phyloP scores from a whole-genome alignment of 2,113 vertebrate genomes.

The Macquaria ambigua region DNA sequence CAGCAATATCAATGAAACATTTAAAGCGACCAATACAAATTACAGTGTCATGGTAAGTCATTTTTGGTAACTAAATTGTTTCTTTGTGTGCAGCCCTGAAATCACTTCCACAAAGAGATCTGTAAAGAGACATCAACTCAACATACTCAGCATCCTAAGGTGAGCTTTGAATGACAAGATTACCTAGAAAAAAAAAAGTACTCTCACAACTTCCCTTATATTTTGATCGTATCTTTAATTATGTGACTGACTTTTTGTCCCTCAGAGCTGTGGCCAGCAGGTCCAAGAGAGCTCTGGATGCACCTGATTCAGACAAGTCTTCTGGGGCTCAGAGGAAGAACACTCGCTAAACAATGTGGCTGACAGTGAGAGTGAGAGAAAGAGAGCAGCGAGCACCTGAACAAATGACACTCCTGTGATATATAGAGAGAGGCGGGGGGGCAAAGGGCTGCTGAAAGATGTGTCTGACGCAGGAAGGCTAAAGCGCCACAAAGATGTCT shows the following conservation, averaged over 20 bases:
- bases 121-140: slow-evolving; percentile 23
- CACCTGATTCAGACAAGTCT: slow-evolving; percentile 7
- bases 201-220: neutral
- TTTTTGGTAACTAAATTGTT: slow-evolving; percentile 26
- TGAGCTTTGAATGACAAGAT: slow-evolving; percentile 44
- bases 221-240: neutral
- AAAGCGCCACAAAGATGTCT: slow-evolving; percentile 23
- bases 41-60: neutral
- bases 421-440: slow-evolving; percentile 3
- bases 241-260: neutral
- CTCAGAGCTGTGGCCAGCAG: slow-evolving; percentile 47
- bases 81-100: slow-evolving; percentile 47
- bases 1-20: slow-evolving; percentile 24
- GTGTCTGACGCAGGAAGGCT: slow-evolving; percentile 29
- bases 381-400: slow-evolving; percentile 72
- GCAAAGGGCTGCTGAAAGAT: slow-evolving; percentile 53
- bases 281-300: slow-evolving; percentile 1
- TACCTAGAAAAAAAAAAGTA: too few relatives aligned
- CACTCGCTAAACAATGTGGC: slow-evolving; percentile 49
- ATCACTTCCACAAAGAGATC: slow-evolving; percentile 7
- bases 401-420: slow-evolving; percentile 71
- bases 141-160: slow-evolving; percentile 68
- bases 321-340: slow-evolving; percentile 8
- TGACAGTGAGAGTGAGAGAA: slow-evolving; percentile 29
- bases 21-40: slow-evolving; percentile 1